These are phyloP conservation scores for Trissolcus japonicus DNA, from an alignment of 2,888 invertebrate genomes.

Conservation along the genomic window DNA sequence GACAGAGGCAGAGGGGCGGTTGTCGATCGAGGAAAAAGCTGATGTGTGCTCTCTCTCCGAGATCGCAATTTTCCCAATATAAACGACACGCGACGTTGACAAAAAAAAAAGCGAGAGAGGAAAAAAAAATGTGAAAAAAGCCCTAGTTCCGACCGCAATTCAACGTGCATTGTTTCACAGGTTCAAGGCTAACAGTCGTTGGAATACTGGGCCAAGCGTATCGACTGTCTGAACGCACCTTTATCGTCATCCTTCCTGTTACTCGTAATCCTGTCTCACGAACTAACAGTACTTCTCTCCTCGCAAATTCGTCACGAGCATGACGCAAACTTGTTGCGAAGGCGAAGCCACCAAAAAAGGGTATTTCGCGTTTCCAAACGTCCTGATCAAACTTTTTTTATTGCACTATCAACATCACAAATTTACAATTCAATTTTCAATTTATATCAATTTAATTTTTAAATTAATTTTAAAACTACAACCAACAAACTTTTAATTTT, in stretches of 20 bases:
- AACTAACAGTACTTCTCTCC: constrained; percentile 30
- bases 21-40: constrained; percentile 56
- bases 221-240: constrained; percentile 62
- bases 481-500: too few species aligned
- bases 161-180: constrained; percentile 67
- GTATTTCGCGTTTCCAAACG: not conserved
- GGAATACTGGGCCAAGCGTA: constrained; percentile 68
- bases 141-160: constrained; percentile 53
- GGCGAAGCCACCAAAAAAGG: not conserved
- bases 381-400: too few species aligned
- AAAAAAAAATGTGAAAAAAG: constrained; percentile 49
- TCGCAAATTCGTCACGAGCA: constrained; percentile 14
- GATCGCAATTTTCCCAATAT: constrained; percentile 54
- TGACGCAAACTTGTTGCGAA: not conserved
- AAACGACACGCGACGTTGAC: constrained; percentile 50
- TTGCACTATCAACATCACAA: too few species aligned
- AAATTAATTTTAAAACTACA: too few species aligned
- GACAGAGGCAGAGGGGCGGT: constrained; percentile 54
- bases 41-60: constrained; percentile 22
- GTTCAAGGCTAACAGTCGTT: constrained; percentile 73
- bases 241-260: constrained; percentile 55
- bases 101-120: constrained; percentile 40
- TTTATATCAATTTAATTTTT: too few species aligned
- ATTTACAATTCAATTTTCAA: too few species aligned
- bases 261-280: constrained; percentile 32